phyloP scores from a whole-genome alignment of 2,113 vertebrate species.

The Phylloscopus whistleri region DNA sequence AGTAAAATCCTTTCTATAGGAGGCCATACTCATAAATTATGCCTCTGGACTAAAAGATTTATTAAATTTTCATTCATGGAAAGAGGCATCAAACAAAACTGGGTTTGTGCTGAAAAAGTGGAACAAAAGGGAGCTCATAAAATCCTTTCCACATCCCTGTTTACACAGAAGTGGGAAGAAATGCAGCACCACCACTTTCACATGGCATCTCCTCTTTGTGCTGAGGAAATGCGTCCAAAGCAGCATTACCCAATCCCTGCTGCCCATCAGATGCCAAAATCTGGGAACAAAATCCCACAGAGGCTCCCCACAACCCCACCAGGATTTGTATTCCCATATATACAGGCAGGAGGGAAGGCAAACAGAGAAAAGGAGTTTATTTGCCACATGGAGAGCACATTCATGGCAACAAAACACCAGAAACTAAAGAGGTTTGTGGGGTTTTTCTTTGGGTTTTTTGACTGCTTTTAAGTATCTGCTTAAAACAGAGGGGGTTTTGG shows the following conservation, averaged over 20 bases:
- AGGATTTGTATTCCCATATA: not conserved
- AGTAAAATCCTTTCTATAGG: not conserved
- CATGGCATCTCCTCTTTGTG: not conserved
- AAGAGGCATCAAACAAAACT: not conserved
- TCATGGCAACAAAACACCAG: not conserved
- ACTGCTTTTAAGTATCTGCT: not conserved
- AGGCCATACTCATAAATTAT: not conserved
- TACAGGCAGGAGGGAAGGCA: not conserved
- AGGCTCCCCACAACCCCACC: not conserved
- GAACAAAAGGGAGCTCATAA: not conserved
- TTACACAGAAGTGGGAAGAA: not conserved
- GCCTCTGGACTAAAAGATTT: not conserved
- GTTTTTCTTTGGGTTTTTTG: not conserved
- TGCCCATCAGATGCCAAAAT: not conserved
- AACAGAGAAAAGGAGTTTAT: not conserved
- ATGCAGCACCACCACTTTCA: not conserved
- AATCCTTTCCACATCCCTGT: conserved; percentile 11
- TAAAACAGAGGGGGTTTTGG: not conserved
- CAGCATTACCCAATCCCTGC: not conserved
- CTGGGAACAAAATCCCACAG: not conserved
- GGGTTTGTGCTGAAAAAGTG: not conserved
- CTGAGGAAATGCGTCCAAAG: not conserved
- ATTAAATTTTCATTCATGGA: not conserved
- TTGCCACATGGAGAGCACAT: not conserved
- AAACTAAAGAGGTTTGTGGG: not conserved